phyloP scores from a whole-genome alignment of 1,140 invertebrate genomes.

The Parapsyche elsis region DNA sequence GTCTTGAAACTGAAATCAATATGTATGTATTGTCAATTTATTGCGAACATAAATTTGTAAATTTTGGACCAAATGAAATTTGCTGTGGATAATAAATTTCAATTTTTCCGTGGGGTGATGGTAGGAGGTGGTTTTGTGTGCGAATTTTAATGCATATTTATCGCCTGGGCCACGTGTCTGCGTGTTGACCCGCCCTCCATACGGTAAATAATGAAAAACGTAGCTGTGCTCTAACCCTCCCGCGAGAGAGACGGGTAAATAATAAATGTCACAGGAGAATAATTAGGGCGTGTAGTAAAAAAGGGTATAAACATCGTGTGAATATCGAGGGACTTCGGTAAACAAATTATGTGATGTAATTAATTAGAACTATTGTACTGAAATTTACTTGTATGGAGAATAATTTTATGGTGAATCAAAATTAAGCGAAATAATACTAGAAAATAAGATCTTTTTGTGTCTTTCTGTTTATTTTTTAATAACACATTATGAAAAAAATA shows the following conservation, averaged over 20 bases:
- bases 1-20: slow-evolving; percentile 89
- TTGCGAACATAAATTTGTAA: background rate
- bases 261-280: background rate
- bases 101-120: background rate
- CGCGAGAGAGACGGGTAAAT: background rate
- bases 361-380: too few species aligned
- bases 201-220: slow-evolving; percentile 7
- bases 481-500: too few species aligned
- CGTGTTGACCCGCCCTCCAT: background rate
- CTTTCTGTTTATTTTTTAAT: too few species aligned
- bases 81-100: background rate
- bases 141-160: slow-evolving; percentile 29
- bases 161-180: background rate
- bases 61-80: background rate
- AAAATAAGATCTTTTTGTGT: too few species aligned
- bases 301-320: too few species aligned
- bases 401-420: too few species aligned
- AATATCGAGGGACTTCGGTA: too few species aligned
- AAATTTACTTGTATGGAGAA: too few species aligned
- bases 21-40: background rate
- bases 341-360: too few species aligned
- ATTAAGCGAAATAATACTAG: too few species aligned
- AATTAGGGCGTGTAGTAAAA: background rate
- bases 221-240: background rate
- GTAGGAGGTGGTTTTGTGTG: background rate